A percentile compares a stretch with the other conserved stretches of the same genome.
These are phyloP conservation scores for Julus scandinavius DNA, from an alignment of 2,888 invertebrate genomes.

Conservation along the genomic window DNA sequence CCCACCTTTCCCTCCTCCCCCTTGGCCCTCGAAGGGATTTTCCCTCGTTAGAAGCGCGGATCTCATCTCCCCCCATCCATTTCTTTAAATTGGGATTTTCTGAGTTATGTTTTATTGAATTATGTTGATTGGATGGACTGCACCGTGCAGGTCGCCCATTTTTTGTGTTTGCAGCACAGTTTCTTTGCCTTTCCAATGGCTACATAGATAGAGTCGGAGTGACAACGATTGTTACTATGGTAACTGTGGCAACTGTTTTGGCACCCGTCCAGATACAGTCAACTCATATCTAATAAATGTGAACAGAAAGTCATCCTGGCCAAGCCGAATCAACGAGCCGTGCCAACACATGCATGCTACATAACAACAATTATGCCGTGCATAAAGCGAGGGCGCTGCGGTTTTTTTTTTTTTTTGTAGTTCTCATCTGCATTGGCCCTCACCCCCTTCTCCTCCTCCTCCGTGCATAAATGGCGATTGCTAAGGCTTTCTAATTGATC, in stretches of 20 bases:
- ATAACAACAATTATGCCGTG: conserved; percentile 8
- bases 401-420: background rate
- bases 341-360: conserved; percentile 39
- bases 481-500: conserved; percentile 17
- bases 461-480: conserved; percentile 8
- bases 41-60: background rate
- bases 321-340: conserved; percentile 34
- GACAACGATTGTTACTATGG: conserved; percentile 51
- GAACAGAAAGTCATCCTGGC: conserved; percentile 34
- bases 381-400: conserved; percentile 8
- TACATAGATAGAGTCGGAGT: conserved; percentile 42
- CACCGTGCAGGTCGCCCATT: background rate
- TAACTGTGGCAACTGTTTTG: conserved; percentile 51
- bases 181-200: conserved; percentile 37
- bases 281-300: conserved; percentile 39
- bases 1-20: background rate
- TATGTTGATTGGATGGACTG: conserved; percentile 34
- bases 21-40: background rate
- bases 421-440: conserved; percentile 4
- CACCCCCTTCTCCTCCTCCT: background rate
- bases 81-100: background rate
- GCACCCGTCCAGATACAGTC: conserved; percentile 42
- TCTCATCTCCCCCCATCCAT: background rate
- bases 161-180: conserved; percentile 22
- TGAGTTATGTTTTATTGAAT: conserved; percentile 29